phyloP scores from a whole-genome alignment of 2,113 vertebrate species.

The Corythaixoides concolor region DNA sequence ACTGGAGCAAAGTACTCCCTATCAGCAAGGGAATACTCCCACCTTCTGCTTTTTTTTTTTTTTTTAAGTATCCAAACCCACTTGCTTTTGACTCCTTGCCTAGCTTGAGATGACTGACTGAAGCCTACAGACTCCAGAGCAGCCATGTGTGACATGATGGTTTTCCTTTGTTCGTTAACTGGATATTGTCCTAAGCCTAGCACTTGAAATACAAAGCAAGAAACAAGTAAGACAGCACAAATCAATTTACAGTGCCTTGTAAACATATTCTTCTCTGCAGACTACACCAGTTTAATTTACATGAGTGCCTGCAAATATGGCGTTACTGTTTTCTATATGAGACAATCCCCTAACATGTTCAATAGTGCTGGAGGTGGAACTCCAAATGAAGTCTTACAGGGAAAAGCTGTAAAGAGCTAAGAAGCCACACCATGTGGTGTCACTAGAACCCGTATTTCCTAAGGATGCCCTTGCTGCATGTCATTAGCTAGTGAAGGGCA shows the following conservation, averaged over 20 bases:
- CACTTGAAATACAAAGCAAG: neutral
- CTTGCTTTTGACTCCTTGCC: neutral
- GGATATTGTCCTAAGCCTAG: neutral
- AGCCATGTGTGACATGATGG: neutral
- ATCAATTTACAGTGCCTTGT: neutral
- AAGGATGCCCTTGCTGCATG: neutral
- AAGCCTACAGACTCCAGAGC: neutral
- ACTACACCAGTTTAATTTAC: neutral
- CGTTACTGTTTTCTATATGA: neutral
- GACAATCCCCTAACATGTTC: neutral
- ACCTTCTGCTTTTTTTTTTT: neutral
- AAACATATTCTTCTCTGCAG: neutral
- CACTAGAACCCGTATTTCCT: neutral
- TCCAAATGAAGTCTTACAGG: neutral
- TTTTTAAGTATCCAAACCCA: neutral
- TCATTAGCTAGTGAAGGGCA: neutral
- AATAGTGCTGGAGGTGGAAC: neutral
- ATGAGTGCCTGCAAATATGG: neutral
- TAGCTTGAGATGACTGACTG: neutral
- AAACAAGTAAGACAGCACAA: neutral
- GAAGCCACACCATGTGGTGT: neutral
- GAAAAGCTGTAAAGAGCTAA: neutral
- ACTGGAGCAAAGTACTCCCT: neutral
- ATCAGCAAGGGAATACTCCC: neutral
- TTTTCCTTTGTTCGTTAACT: neutral